Evolutionary conservation across 2,888 invertebrate genomes (phyloP), one percentile per base, ranked within the genome.

Genomic region (Eudemis profundana): DNA sequence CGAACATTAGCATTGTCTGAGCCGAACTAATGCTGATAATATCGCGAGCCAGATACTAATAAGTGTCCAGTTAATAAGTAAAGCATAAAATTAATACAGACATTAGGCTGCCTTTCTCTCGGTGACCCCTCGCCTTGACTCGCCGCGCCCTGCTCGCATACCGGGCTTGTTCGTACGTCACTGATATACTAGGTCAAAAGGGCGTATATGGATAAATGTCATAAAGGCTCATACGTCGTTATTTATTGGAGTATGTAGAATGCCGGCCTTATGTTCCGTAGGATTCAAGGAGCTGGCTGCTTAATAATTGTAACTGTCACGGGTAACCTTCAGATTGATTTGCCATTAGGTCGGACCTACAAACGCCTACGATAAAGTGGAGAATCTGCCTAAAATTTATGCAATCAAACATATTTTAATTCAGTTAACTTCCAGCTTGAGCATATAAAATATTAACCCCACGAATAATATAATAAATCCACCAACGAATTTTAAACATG

Each of bases 71-170:
- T 62, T 68, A 72, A 70, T 72, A 72, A 71, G 66, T 68, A 69
- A 69, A 77, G 74, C 75, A 78, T 78, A 77, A 81, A 84, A 83
- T 86, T 83, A 84, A 86, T 80, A 79, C 79, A 85, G 81, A 85
- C 84, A 83, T 84, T 79, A 83, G 80, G 73, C 69, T 81, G 84
- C 90, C 91, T 90, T 90, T 90, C 90, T 86, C 85, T 84, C 76
- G 61, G 71, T 88, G 90, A 90, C 91, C 91, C 81, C 84, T 89
- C 74, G 80, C 91, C 91, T 90, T 90, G 90, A 90, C 90, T 89
- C 77, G 90, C 83, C 90, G 86, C 90, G 85, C 91, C 90, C 84
- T 84, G 77, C 76, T 79, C 73, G 85, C 86, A 84, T 85, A 79
- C 86, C 83, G 73, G 57, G 72, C 53, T 61, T 61, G 61, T 42